Evolutionary conservation across 2,113 vertebrate genomes (phyloP).

Genomic region (Diglossa brunneiventris): DNA sequence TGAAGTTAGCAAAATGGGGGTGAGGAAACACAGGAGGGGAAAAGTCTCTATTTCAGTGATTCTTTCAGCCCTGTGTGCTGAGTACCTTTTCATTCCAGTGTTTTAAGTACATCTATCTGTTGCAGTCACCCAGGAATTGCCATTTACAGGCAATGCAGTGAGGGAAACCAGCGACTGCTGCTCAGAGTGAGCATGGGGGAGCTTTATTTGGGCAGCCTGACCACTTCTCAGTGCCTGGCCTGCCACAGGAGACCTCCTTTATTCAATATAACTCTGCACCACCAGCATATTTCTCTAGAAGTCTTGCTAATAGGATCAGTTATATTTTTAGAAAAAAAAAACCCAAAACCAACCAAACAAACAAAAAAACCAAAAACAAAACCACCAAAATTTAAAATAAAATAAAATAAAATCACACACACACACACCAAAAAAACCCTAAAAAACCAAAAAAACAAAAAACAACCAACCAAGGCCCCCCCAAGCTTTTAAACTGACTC

Average conservation of each 20-base stretch:
- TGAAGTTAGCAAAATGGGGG: not conserved
- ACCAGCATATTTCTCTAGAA: rapidly evolving
- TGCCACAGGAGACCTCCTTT: not conserved
- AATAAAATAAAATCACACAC: not conserved
- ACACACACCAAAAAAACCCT: too few species aligned
- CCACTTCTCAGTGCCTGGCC: not conserved
- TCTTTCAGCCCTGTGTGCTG: not conserved
- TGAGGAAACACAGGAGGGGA: not conserved
- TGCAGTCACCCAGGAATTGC: not conserved
- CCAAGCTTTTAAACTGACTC: not conserved
- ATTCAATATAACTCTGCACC: not conserved
- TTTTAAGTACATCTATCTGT: not conserved
- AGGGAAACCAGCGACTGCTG: not conserved
- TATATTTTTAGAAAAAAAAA: not conserved
- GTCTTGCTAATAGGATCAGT: not conserved
- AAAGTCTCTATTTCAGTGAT: not conserved
- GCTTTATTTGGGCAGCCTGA: not conserved
- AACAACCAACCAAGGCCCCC: not conserved
- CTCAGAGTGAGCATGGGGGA: not conserved
- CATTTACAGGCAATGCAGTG: not conserved
- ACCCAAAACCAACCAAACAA: too few species aligned
- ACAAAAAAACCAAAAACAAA: too few species aligned
- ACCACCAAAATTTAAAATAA: too few species aligned
- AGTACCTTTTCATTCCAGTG: not conserved
- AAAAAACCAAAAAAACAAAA: not conserved